Evolutionary conservation across 2,113 vertebrate species (phyloP).

Genomic region (Nannospalax galili): DNA sequence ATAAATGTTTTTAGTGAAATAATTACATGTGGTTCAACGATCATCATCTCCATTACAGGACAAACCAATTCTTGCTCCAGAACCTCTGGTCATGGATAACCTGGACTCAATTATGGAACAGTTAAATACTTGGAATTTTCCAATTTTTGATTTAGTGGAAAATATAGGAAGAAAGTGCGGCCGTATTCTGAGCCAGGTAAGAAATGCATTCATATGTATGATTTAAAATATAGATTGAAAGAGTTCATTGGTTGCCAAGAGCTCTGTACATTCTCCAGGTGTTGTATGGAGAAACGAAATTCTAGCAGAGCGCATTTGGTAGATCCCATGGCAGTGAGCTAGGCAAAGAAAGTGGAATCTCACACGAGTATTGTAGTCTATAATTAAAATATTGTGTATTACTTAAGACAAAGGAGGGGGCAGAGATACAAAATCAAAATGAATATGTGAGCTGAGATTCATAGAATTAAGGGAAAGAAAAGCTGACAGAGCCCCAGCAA

Average conservation of each 20-base stretch:
- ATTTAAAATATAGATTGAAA: background rate
- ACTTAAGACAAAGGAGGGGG: conserved; percentile 10
- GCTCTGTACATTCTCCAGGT: background rate
- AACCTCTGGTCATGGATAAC: conserved; percentile 96
- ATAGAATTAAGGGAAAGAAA: conserved; percentile 72
- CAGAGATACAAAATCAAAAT: background rate
- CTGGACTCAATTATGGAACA: conserved; percentile 94
- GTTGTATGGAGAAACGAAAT: background rate
- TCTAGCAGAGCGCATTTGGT: background rate
- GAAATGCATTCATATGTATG: conserved; percentile 34
- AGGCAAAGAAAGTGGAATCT: conserved; percentile 53
- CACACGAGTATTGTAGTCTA: background rate
- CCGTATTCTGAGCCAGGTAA: conserved; percentile 98
- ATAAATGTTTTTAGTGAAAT: background rate
- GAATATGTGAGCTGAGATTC: conserved; percentile 65
- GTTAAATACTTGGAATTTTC: conserved; percentile 98
- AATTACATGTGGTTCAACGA: background rate
- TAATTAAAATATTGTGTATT: conserved; percentile 58
- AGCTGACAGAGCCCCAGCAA: conserved; percentile 60
- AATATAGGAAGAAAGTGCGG: conserved; percentile 95
- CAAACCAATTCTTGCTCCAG: conserved; percentile 93
- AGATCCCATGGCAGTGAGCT: background rate
- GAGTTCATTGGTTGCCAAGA: background rate
- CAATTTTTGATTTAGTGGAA: conserved; percentile 97
- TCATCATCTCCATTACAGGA: conserved; percentile 86